Percentiles rank a stretch among this genome's conserved stretches.
phyloP scores from a whole-genome alignment of 2,888 invertebrate species.

The Fabriciana adippe region DNA sequence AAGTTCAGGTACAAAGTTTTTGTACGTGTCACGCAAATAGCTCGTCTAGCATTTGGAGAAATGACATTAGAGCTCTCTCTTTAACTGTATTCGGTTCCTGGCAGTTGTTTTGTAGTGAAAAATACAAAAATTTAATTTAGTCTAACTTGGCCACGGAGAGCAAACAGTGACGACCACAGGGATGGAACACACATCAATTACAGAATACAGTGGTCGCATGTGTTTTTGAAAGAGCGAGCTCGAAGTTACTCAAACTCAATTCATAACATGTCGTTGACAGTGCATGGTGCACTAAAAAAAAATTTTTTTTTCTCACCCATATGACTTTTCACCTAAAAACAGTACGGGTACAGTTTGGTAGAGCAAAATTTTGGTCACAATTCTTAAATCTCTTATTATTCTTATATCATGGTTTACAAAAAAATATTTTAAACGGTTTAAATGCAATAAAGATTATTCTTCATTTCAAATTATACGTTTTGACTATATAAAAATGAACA shows the following conservation, averaged over 20 bases:
- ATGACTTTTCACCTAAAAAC: conserved; percentile 39
- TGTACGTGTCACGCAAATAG: conserved; percentile 49
- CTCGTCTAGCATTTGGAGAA: conserved; percentile 49
- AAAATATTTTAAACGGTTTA: too few species aligned
- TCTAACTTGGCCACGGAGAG: conserved; percentile 68
- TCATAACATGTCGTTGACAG: conserved; percentile 56
- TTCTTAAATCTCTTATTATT: too few species aligned
- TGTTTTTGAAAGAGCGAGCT: conserved; percentile 57
- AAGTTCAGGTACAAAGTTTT: conserved; percentile 48
- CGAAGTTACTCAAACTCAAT: conserved; percentile 72
- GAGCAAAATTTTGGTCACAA: too few species aligned
- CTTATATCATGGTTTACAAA: too few species aligned
- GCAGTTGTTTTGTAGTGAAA: conserved; percentile 67
- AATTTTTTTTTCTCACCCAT: conserved; percentile 61
- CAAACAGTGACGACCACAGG: conserved; percentile 64
- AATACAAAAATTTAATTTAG: conserved; percentile 80
- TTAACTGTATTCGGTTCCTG: conserved; percentile 60
- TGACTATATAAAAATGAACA: too few species aligned
- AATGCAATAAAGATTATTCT: too few species aligned
- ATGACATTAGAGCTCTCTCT: conserved; percentile 65
- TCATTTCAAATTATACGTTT: too few species aligned
- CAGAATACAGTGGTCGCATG: conserved; percentile 51
- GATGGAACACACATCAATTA: conserved; percentile 79
- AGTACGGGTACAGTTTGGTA: not conserved
- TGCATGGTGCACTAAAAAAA: conserved; percentile 52